These are phyloP conservation scores for Agrotis exclamationis DNA, from an alignment of 2,888 invertebrate species.

Conservation along the genomic window DNA sequence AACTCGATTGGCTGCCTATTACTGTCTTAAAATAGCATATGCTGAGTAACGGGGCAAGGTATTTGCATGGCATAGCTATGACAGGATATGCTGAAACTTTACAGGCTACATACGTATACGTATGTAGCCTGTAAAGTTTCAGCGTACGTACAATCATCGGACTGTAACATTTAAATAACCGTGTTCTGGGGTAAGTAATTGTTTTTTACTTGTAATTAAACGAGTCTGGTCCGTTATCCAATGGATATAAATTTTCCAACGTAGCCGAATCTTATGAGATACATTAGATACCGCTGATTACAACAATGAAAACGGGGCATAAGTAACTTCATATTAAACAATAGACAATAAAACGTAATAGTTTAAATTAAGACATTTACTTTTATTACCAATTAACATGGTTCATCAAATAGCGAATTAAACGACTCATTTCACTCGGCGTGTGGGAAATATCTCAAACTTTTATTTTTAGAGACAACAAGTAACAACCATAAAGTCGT, in stretches of 20 bases:
- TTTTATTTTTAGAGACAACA: slow-evolving; percentile 36
- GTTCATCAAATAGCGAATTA: slow-evolving; percentile 37
- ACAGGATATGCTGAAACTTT: background rate
- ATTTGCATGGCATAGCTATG: background rate
- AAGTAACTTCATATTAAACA: slow-evolving; percentile 26
- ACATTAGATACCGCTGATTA: background rate
- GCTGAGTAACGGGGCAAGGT: background rate
- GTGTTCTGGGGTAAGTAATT: background rate
- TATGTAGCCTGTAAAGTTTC: too few relatives aligned
- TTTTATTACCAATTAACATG: slow-evolving; percentile 52
- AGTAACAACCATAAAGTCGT: slow-evolving; percentile 38
- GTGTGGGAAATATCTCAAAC: slow-evolving; percentile 49
- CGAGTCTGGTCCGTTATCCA: too few relatives aligned
- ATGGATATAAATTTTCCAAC: too few relatives aligned
- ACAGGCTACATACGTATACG: too few relatives aligned
- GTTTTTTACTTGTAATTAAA: background rate
- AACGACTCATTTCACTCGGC: slow-evolving; percentile 39
- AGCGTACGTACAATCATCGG: too few relatives aligned
- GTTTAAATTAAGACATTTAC: slow-evolving; percentile 53
- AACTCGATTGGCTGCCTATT: background rate
- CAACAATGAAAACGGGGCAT: slow-evolving; percentile 15
- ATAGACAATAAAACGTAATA: slow-evolving; percentile 42
- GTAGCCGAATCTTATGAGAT: too few relatives aligned
- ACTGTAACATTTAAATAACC: background rate
- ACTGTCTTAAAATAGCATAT: background rate